These are phyloP conservation scores for Australoheros scitulus DNA, from an alignment of 2,113 vertebrate genomes.

Conservation along the genomic window DNA sequence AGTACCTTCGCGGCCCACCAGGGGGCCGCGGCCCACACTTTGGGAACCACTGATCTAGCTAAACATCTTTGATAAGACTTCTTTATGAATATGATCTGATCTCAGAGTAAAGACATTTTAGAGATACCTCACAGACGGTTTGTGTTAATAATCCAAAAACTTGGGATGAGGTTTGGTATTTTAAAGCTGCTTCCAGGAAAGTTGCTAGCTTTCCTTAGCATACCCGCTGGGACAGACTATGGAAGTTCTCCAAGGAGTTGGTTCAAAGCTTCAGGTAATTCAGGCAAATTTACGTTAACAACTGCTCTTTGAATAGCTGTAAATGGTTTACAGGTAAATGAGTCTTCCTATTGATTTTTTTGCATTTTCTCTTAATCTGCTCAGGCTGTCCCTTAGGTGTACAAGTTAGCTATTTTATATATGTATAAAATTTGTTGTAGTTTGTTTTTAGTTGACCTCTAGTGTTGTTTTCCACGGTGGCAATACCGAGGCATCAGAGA, in stretches of 20 bases:
- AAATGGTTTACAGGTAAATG: not conserved
- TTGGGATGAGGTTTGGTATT: not conserved
- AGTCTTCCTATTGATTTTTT: not conserved
- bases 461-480: not conserved
- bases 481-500: not conserved
- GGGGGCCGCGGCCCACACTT: too few relatives aligned
- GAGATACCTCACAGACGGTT: not conserved
- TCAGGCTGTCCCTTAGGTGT: too few relatives aligned
- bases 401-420: too few relatives aligned
- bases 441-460: too few relatives aligned
- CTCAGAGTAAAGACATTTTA: not conserved
- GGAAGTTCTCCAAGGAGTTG: not conserved
- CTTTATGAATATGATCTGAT: not conserved
- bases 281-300: not conserved
- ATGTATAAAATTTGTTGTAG: too few relatives aligned
- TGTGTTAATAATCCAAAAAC: not conserved
- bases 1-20: too few relatives aligned
- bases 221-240: not conserved
- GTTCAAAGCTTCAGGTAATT: not conserved
- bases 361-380: fast-evolving
- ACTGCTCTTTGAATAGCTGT: not conserved
- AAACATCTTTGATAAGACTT: not conserved
- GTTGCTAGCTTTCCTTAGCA: not conserved
- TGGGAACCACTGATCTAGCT: not conserved
- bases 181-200: not conserved